Percentiles rank a stretch among this genome's conserved stretches.
Conservation (phyloP, 1,140 invertebrate species). For the Octopus sinensis region DNA sequence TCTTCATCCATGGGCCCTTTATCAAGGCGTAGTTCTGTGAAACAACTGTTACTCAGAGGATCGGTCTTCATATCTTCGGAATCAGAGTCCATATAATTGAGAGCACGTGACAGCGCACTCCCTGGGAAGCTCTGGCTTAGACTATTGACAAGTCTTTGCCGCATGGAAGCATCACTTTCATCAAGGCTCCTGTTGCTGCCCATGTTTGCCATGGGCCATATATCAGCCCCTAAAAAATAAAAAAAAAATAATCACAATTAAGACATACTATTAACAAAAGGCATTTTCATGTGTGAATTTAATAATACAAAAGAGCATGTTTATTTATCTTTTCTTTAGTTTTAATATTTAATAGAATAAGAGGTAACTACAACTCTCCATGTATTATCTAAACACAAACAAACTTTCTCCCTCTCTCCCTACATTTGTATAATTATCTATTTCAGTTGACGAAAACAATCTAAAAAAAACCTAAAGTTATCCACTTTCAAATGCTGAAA, state of each 20-base stretch:
- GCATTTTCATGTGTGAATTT: constrained; percentile 20
- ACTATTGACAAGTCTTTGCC: constrained; percentile 51
- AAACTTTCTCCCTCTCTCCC: background rate
- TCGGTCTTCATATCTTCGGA: constrained; percentile 44
- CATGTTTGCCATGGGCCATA: constrained; percentile 24
- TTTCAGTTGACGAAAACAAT: background rate
- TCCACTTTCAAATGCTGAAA: too few species aligned
- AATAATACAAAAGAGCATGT: background rate
- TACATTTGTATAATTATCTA: background rate
- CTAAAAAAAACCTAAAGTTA: too few species aligned
- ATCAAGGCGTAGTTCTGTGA: constrained; percentile 51
- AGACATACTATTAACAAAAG: constrained; percentile 15
- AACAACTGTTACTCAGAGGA: constrained; percentile 52
- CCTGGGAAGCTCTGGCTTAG: constrained; percentile 54
- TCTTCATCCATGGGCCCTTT: constrained; percentile 60
- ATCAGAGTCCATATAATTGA: constrained; percentile 45
- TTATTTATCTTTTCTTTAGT: background rate
- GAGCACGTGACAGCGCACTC: constrained; percentile 50
- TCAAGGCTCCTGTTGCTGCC: constrained; percentile 32
- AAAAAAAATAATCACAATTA: constrained; percentile 15
- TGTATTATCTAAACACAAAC: background rate
- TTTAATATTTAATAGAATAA: constrained; percentile 10
- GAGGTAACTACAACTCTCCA: background rate
- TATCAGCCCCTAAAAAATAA: constrained; percentile 20
- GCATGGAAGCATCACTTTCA: constrained; percentile 53